phyloP scores from a whole-genome alignment of 2,888 invertebrate species.

The Trichopoda pennipes region DNA sequence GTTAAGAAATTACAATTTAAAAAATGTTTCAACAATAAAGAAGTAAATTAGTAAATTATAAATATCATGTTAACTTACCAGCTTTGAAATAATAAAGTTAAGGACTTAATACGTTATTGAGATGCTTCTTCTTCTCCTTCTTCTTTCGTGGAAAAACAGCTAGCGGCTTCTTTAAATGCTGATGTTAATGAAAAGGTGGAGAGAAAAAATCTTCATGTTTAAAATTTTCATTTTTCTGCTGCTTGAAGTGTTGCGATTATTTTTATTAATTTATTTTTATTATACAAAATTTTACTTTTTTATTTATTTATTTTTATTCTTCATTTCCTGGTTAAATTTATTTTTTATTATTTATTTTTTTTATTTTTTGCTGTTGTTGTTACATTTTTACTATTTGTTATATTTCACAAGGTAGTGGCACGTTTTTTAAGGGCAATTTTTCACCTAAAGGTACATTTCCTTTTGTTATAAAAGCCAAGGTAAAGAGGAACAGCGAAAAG shows the following conservation, averaged over 20 bases:
- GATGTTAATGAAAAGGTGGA: background rate
- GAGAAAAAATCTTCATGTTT: too few relatives aligned
- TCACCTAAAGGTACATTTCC: conserved; percentile 1
- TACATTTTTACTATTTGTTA: conserved; percentile 12
- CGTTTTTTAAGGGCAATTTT: conserved; percentile 24
- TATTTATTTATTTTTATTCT: too few relatives aligned
- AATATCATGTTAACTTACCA: conserved; percentile 13
- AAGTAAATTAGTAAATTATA: too few relatives aligned
- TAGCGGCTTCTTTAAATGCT: background rate
- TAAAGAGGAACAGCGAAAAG: conserved; percentile 7
- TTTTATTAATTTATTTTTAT: conserved; percentile 8
- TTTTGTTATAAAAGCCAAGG: conserved; percentile 25
- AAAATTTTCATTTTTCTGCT: background rate
- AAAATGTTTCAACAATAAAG: too few relatives aligned
- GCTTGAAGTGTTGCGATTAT: background rate
- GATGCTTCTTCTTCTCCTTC: conserved; percentile 4
- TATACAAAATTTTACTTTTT: background rate
- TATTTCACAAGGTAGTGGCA: conserved; percentile 40
- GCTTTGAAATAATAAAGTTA: conserved; percentile 10
- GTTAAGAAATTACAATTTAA: too few relatives aligned
- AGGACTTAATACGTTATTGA: conserved; percentile 16
- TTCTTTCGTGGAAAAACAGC: background rate
- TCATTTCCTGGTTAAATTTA: background rate
- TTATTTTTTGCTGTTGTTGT: conserved; percentile 10
- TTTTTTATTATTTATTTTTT: conserved; percentile 3